phyloP scores from a whole-genome alignment of 2,113 vertebrate genomes.

The Addax nasomaculatus region DNA sequence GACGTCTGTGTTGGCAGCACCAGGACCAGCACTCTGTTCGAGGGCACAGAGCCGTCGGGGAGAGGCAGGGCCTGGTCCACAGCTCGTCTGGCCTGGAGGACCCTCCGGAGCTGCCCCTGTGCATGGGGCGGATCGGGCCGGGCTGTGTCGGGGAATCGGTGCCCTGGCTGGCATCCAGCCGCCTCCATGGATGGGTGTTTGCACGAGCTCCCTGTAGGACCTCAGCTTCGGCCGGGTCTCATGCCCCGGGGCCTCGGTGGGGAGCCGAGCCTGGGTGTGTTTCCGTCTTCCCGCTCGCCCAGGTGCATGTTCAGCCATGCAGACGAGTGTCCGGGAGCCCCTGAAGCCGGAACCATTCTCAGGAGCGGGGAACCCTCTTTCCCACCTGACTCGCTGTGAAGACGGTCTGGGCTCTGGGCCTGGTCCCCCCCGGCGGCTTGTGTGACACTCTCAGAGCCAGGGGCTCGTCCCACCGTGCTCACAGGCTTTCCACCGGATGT shows the following conservation, averaged over 20 bases:
- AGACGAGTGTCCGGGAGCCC: too few relatives aligned
- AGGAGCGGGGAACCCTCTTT: neutral
- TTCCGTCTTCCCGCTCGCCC: neutral
- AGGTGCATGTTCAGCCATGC: neutral
- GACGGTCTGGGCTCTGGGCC: neutral
- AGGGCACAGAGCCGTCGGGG: neutral
- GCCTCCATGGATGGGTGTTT: accelerated
- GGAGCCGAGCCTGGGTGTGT: too few relatives aligned
- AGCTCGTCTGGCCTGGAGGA: neutral
- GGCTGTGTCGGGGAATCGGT: neutral
- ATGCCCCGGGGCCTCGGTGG: accelerated
- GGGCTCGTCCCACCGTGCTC: neutral
- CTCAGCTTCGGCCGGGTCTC: accelerated
- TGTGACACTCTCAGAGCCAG: accelerated
- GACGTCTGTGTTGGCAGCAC: neutral
- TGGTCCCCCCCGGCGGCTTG: neutral
- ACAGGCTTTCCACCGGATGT: neutral
- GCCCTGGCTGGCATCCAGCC: neutral
- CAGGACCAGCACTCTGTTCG: neutral
- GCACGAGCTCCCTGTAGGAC: neutral
- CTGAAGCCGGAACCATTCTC: accelerated
- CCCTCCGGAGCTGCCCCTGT: neutral
- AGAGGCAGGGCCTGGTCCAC: neutral
- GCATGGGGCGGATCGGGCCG: too few relatives aligned
- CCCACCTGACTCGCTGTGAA: neutral